These are phyloP conservation scores for Latrodectus hesperus DNA, from an alignment of 2,888 invertebrate genomes.

Conservation along the genomic window DNA sequence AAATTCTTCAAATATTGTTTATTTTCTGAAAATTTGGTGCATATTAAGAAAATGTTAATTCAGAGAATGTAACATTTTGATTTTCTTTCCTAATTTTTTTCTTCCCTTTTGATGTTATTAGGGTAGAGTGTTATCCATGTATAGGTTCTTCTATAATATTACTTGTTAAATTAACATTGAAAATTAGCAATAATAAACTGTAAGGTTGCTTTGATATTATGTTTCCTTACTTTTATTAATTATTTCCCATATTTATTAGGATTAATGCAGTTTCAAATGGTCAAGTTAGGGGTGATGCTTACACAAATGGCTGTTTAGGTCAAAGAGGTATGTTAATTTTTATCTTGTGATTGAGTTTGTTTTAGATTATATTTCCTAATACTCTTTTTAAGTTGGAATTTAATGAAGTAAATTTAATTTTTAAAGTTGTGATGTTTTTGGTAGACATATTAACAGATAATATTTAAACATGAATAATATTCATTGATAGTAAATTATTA, in stretches of 20 bases:
- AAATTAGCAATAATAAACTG: too few species aligned
- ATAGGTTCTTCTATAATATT: too few species aligned
- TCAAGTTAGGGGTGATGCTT: slow-evolving; percentile 89
- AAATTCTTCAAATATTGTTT: too few species aligned
- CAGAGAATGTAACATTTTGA: neutral
- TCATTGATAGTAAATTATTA: neutral
- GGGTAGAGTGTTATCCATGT: too few species aligned
- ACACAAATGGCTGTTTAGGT: slow-evolving; percentile 88
- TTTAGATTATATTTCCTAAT: neutral
- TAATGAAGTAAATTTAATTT: too few species aligned
- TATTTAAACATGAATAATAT: neutral
- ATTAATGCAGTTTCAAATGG: slow-evolving; percentile 97
- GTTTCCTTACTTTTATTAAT: neutral
- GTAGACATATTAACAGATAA: too few species aligned
- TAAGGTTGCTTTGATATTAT: neutral
- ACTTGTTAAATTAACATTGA: too few species aligned
- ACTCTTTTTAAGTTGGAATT: neutral
- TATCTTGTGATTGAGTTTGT: neutral
- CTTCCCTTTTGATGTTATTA: neutral
- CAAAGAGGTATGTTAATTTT: slow-evolving; percentile 80
- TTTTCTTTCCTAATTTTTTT: neutral
- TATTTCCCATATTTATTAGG: slow-evolving; percentile 75
- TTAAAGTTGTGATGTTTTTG: too few species aligned
- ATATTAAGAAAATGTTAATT: too few species aligned
- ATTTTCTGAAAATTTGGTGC: too few species aligned